Percentiles rank a stretch among this genome's conserved stretches.
phyloP scores from a whole-genome alignment of 2,113 vertebrate genomes.

The Odocoileus virginianus region DNA sequence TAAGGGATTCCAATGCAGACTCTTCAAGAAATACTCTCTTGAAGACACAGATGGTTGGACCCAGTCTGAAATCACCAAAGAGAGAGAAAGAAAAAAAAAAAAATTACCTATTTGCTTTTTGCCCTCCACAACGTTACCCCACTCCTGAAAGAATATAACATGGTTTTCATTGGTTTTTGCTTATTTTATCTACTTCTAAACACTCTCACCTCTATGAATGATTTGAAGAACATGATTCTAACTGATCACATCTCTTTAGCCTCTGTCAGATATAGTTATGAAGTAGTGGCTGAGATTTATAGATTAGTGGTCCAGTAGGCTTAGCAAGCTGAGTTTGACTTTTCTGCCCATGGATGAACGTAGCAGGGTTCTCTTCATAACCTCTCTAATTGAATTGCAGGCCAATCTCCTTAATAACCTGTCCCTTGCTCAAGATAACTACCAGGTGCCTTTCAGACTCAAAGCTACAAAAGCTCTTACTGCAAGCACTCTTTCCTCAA shows the following conservation, averaged over 20 bases:
- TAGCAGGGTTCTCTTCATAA: neutral
- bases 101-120: neutral
- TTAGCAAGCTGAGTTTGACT: neutral
- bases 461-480: neutral
- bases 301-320: neutral
- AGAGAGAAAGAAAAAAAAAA: neutral
- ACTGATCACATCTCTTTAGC: neutral
- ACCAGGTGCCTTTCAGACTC: neutral
- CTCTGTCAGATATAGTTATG: neutral
- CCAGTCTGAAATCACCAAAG: neutral
- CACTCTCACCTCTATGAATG: neutral
- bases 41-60: neutral
- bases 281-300: neutral
- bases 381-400: neutral
- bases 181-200: neutral
- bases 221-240: neutral
- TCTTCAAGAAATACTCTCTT: neutral
- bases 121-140: neutral
- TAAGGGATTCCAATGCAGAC: neutral
- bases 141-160: neutral
- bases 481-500: neutral
- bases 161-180: neutral
- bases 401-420: neutral
- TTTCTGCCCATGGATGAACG: neutral
- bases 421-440: neutral